Conservation (phyloP, 2,113 vertebrate species). For the Protobothrops mucrosquamatus region DNA sequence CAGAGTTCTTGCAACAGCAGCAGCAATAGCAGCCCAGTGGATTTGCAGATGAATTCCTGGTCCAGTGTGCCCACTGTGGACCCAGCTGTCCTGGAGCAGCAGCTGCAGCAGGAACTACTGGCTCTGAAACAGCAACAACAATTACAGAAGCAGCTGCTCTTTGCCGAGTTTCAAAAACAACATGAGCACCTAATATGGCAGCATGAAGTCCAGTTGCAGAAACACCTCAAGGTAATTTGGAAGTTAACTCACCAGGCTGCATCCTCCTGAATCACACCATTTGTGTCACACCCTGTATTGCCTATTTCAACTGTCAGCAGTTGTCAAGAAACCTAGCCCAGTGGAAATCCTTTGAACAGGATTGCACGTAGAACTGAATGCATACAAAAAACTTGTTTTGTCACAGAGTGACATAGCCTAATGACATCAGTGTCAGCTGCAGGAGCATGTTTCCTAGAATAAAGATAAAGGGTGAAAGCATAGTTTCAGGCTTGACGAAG, state of each 20-base stretch:
- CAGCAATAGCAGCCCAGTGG: constrained; percentile 74
- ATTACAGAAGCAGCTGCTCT: constrained; percentile 91
- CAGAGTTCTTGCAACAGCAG: constrained; percentile 68
- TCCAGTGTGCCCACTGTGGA: constrained; percentile 63
- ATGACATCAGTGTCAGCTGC: not conserved
- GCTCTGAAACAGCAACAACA: constrained; percentile 94
- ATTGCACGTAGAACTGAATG: not conserved
- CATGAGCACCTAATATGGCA: constrained; percentile 90
- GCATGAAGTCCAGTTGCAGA: constrained; percentile 93
- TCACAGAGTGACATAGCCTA: not conserved
- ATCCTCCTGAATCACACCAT: not conserved
- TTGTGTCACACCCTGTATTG: not conserved
- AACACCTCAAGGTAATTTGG: constrained; percentile 86
- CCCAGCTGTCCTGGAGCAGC: constrained; percentile 81
- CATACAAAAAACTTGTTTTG: not conserved
- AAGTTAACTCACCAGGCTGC: not conserved
- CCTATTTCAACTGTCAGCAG: not conserved
- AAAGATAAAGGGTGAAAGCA: not conserved
- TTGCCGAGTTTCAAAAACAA: constrained; percentile 94
- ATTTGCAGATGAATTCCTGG: constrained; percentile 79
- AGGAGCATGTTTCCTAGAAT: not conserved
- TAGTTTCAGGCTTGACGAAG: not conserved
- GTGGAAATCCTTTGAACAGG: not conserved
- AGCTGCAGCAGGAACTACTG: constrained; percentile 88
- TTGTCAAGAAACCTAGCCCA: not conserved